Conservation (phyloP, 1,140 invertebrate genomes). For the Leucophenga varia region DNA sequence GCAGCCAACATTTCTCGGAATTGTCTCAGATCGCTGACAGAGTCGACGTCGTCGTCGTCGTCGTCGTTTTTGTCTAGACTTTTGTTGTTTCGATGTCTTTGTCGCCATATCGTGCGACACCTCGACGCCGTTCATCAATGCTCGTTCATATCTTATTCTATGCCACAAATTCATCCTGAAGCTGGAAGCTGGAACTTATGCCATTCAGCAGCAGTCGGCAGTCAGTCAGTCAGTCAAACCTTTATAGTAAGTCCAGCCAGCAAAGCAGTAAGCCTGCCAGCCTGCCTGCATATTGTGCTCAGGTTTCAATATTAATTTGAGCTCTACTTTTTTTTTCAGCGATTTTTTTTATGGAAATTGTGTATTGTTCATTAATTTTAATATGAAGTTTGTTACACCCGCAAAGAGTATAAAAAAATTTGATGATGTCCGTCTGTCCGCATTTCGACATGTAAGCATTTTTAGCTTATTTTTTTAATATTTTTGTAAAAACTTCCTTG, state of each 20-base stretch:
- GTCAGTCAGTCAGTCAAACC: too few relatives aligned
- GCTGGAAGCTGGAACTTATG: constrained; percentile 6
- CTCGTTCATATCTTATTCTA: constrained; percentile 8
- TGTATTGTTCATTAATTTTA: constrained; percentile 14
- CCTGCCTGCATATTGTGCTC: constrained; percentile 38
- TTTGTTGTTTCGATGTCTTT: constrained; percentile 25
- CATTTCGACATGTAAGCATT: too few relatives aligned
- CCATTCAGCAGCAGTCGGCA: constrained; percentile 14
- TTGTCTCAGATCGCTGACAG: too few relatives aligned
- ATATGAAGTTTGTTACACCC: too few relatives aligned
- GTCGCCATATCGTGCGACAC: constrained; percentile 37
- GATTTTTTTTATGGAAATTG: constrained; percentile 26
- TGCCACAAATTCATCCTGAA: not conserved
- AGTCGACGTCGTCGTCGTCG: not conserved
- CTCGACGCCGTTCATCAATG: constrained; percentile 30
- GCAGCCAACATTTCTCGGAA: too few relatives aligned
- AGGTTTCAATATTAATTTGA: constrained; percentile 48
- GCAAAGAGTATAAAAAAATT: too few relatives aligned
- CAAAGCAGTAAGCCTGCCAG: constrained; percentile 5
- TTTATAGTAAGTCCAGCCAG: too few relatives aligned
- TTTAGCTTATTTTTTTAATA: too few relatives aligned
- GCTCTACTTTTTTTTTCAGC: too few relatives aligned
- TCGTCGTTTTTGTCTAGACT: not conserved
- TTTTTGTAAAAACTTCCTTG: too few relatives aligned
- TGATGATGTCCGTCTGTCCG: too few relatives aligned